phyloP scores from a whole-genome alignment of 2,888 invertebrate genomes.

The Caprella mutica region DNA sequence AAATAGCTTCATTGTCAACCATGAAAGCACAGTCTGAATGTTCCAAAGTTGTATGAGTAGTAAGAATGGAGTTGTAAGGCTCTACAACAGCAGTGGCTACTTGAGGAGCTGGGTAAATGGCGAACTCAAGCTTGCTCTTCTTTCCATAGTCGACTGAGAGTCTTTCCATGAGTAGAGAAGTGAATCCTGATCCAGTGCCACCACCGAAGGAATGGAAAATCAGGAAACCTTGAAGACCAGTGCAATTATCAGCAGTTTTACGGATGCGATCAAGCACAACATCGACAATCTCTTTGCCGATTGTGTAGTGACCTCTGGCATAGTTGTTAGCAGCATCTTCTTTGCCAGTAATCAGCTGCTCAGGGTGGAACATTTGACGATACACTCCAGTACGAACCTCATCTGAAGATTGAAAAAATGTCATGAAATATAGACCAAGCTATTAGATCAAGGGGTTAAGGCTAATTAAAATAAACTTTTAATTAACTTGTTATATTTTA shows the following conservation, averaged over 20 bases:
- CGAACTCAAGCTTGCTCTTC: conserved; percentile 89
- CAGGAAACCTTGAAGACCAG: conserved; percentile 61
- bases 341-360: conserved; percentile 91
- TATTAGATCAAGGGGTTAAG: no score
- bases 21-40: conserved; percentile 48
- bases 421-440: no score
- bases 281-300: conserved; percentile 50
- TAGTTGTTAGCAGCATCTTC: conserved; percentile 98
- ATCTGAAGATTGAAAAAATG: conserved; percentile 44
- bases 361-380: conserved; percentile 92
- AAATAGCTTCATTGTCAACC: conserved; percentile 49
- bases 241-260: conserved; percentile 32
- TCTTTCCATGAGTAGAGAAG: conserved; percentile 88
- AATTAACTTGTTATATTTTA: no score
- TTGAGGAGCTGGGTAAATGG: conserved; percentile 88
- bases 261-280: conserved; percentile 7
- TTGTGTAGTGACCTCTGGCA: conserved; percentile 93
- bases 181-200: conserved; percentile 91
- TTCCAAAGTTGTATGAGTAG: conserved; percentile 69
- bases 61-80: conserved; percentile 89
- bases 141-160: conserved; percentile 92
- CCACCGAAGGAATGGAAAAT: conserved; percentile 86
- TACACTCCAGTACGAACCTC: conserved; percentile 89
- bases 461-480: no score
- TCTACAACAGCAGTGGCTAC: conserved; percentile 62